These are phyloP conservation scores for Apostichopus californicus DNA, from an alignment of 35 echinoderm and acorn worm genomes.

Conservation along the genomic window DNA sequence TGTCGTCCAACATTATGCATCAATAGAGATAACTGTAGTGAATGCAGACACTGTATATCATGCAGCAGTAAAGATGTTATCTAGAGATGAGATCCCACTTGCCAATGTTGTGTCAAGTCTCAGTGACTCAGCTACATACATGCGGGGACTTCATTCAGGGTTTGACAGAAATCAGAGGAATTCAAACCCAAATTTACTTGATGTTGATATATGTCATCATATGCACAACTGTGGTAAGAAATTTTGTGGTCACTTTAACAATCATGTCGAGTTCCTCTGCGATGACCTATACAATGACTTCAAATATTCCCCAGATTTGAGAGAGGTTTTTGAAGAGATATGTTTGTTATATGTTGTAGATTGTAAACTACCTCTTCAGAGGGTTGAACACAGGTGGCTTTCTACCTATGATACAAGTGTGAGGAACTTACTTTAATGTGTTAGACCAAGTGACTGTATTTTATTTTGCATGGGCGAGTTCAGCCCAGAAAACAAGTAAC, in stretches of 20 bases:
- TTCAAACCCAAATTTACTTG: conserved; percentile 19
- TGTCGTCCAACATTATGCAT: conserved; percentile 34
- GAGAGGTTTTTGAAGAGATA: conserved; percentile 19
- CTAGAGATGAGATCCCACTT: conserved; percentile 32
- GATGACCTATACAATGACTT: conserved; percentile 30
- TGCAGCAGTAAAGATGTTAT: conserved; percentile 14
- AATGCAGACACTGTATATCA: conserved; percentile 44
- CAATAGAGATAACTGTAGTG: conserved; percentile 7
- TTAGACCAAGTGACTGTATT: conserved; percentile 29
- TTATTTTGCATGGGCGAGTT: conserved; percentile 29
- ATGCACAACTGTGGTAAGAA: conserved; percentile 49
- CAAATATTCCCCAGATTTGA: conserved; percentile 35
- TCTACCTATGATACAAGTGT: conserved; percentile 20
- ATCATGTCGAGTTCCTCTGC: conserved; percentile 23
- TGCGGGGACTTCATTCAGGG: conserved; percentile 39
- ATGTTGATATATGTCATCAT: conserved; percentile 49
- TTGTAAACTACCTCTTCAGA: conserved; percentile 28
- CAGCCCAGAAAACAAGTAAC: not conserved
- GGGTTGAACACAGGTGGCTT: conserved; percentile 25
- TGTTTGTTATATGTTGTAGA: conserved; percentile 5
- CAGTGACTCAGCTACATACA: conserved; percentile 48
- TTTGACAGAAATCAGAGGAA: conserved; percentile 38
- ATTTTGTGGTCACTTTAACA: conserved; percentile 48
- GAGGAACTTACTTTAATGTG: not conserved
- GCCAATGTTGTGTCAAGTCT: conserved; percentile 28